phyloP scores from a whole-genome alignment of 2,797 vertebrate species.

The Intellagama lesueurii region DNA sequence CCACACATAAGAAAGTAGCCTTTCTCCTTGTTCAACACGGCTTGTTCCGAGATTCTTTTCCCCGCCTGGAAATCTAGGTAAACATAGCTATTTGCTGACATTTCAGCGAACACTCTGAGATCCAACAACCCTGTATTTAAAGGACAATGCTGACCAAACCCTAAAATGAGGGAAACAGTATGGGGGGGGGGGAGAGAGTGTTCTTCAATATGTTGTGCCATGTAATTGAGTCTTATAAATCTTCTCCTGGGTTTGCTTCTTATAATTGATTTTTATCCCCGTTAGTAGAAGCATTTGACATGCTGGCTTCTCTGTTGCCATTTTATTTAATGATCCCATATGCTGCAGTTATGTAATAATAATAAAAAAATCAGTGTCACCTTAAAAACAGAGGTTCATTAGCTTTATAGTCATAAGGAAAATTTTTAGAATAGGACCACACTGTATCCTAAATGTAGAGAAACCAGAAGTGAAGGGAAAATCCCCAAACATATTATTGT shows the following conservation, averaged over 20 bases:
- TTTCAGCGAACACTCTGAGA: background rate
- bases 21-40: too few species aligned
- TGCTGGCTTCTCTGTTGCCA: background rate
- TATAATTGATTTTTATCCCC: background rate
- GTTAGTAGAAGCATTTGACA: background rate
- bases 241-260: background rate
- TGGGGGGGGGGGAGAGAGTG: background rate
- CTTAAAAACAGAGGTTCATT: background rate
- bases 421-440: slow-evolving; percentile 1
- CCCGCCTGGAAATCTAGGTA: too few species aligned
- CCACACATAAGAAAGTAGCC: too few species aligned
- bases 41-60: too few species aligned
- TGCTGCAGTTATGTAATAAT: slow-evolving; percentile 1
- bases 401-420: slow-evolving; percentile 30
- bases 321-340: slow-evolving; percentile 22
- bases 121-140: background rate
- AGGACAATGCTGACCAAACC: background rate
- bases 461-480: slow-evolving; percentile 12
- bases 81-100: too few species aligned
- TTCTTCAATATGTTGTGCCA: background rate
- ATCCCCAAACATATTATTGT: slow-evolving; percentile 9
- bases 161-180: background rate
- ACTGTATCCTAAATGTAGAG: slow-evolving; percentile 9
- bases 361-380: background rate
- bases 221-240: background rate